Base-by-base conservation (phyloP, 2,888 invertebrate genomes). In the Tanaodytes sp. region DNA sequence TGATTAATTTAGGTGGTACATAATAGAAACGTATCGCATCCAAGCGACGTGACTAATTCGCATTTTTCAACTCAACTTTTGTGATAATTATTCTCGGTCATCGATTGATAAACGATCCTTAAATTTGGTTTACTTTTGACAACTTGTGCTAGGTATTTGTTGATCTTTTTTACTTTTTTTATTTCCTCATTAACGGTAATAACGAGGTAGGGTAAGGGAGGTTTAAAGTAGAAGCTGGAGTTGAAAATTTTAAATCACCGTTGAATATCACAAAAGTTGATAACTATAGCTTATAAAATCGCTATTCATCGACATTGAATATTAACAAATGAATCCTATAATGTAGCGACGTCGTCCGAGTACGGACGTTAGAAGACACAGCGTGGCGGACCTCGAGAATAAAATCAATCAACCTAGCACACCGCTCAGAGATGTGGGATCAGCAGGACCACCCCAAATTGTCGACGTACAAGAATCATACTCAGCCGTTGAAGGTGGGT, bases 401-500 rank as follows among this genome's bases (percentile, higher is more conserved):
- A 90, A 91, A 76, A 93, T 96, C 85, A 94, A 96, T 84, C 94
- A 95, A 84, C 93, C 95, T 40, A 95, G 95, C 49, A 95, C 96
- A 55, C 96, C 97, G 45, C 87, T 97, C 74, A 91, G 91, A 83
- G 89, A 93, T 73, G 85, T 90, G 55, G 96, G 95, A 73, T 89
- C 90, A 81, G 90, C 90, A 73, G 95, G 95, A 68, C 94, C 96
- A 74, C 96, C 97, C 36, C 90, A 90, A 75, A 97, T 97, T 84
- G 92, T 96, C 75, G 96, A 96, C 85, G 93, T 95, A 40, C 94
- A 96, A 85, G 95, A 96, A 84, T 97, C 94, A 82, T 97, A 98
- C 86, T 94, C 97, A 42, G 96, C 96, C 64, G 93, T 96, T 86
- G 98, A 98, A 92, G 97, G 98, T 97, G 85, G n/a, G n/a, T n/a